Percentiles rank a stretch among this genome's conserved stretches.
phyloP scores from a whole-genome alignment of 2,888 invertebrate genomes.

The Lasioglossum figueresi region DNA sequence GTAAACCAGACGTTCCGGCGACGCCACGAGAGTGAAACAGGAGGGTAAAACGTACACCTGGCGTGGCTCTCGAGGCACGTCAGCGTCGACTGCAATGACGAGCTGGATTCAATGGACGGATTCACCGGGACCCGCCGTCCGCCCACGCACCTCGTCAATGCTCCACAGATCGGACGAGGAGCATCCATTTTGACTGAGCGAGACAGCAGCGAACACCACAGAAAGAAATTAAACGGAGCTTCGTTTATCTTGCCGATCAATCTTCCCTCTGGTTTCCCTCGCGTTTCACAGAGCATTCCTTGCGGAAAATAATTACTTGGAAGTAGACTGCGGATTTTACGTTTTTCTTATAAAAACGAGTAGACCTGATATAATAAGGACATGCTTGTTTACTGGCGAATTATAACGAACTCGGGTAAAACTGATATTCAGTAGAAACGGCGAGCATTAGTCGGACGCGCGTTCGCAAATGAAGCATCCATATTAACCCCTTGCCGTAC shows the following conservation, averaged over 20 bases:
- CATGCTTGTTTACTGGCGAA: too few species aligned
- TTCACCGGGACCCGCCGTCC: background rate
- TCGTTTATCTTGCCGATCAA: background rate
- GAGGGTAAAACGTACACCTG: conserved; percentile 38
- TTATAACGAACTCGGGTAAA: too few species aligned
- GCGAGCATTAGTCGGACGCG: background rate
- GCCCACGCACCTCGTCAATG: background rate
- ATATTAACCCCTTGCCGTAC: too few species aligned
- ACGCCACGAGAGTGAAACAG: background rate
- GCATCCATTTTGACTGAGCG: background rate
- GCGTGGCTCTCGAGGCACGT: conserved; percentile 38
- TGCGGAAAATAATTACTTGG: background rate
- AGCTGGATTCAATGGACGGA: conserved; percentile 42
- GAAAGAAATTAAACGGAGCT: conserved; percentile 3
- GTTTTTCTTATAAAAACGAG: too few species aligned
- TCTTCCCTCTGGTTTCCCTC: background rate
- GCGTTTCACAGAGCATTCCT: background rate
- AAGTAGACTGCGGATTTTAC: background rate
- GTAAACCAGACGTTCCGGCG: conserved; percentile 19
- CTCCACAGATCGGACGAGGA: background rate
- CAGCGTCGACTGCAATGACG: conserved; percentile 45
- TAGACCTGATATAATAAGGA: too few species aligned
- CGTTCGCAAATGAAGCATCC: background rate
- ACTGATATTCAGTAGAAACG: background rate
- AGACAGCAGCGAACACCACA: background rate